Conservation (phyloP, 2,888 invertebrate species). For the Boloria euphrosyne region DNA sequence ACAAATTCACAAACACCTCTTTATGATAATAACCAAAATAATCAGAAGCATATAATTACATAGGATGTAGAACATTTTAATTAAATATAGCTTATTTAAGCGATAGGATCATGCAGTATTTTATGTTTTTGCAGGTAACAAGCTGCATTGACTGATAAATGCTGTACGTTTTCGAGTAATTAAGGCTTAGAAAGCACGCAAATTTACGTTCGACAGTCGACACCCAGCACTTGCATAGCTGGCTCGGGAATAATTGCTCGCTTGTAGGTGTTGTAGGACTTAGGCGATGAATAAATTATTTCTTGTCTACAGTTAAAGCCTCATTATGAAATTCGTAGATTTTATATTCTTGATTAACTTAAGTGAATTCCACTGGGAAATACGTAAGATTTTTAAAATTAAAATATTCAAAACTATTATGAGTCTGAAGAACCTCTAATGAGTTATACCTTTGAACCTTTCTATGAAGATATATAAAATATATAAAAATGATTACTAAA, state of each 20-base stretch:
- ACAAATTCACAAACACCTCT: no score
- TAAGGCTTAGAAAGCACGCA: constrained; percentile 45
- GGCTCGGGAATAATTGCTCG: constrained; percentile 51
- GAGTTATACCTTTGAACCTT: no score
- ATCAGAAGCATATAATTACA: no score
- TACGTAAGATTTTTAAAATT: no score
- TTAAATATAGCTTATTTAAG: not conserved
- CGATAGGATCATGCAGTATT: not conserved
- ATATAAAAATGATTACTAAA: no score
- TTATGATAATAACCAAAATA: no score
- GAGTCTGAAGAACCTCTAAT: no score
- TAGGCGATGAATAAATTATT: constrained; percentile 31
- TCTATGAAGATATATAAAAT: no score
- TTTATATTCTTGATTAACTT: not conserved
- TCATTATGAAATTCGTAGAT: constrained; percentile 12
- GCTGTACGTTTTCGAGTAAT: constrained; percentile 49
- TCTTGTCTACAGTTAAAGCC: not conserved
- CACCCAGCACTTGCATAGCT: constrained; percentile 51
- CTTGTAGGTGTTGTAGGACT: constrained; percentile 34
- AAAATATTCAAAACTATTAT: no score
- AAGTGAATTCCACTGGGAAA: no score
- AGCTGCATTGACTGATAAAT: constrained; percentile 47
- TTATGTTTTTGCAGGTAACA: not conserved
- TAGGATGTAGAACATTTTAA: no score
- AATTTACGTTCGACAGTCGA: constrained; percentile 55